A percentile compares a stretch with the other conserved stretches of the same genome.
phyloP scores from a whole-genome alignment of 2,797 vertebrate species.

The Lycodopsis pacificus region DNA sequence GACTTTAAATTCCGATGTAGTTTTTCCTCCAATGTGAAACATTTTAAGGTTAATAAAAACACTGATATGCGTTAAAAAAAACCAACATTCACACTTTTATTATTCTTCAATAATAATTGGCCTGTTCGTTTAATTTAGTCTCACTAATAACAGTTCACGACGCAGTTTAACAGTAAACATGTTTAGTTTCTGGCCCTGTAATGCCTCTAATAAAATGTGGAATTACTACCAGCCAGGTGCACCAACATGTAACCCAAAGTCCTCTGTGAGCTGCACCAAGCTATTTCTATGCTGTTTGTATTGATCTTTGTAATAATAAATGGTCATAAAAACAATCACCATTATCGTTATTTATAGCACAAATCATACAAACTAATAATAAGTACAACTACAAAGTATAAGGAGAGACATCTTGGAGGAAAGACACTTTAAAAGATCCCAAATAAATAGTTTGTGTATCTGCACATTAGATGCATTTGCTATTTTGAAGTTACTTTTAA shows the following conservation, averaged over 20 bases:
- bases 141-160: not conserved
- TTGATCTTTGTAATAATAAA: not conserved
- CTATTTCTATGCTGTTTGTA: not conserved
- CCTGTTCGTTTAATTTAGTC: not conserved
- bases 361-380: not conserved
- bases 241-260: not conserved
- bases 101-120: not conserved
- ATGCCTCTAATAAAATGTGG: not conserved
- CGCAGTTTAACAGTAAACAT: not conserved
- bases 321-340: not conserved
- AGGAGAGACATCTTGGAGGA: not conserved
- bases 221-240: constrained; percentile 11
- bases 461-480: not conserved
- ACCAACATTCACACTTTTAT: not conserved
- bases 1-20: not conserved
- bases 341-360: not conserved
- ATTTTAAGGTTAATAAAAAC: constrained; percentile 3
- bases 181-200: constrained; percentile 7
- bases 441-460: not conserved
- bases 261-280: not conserved
- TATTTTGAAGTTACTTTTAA: not conserved
- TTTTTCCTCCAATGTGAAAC: not conserved
- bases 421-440: not conserved
- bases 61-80: not conserved
- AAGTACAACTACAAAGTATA: not conserved